Conservation (phyloP, 2,797 vertebrate genomes). For the Macropodus opercularis region DNA sequence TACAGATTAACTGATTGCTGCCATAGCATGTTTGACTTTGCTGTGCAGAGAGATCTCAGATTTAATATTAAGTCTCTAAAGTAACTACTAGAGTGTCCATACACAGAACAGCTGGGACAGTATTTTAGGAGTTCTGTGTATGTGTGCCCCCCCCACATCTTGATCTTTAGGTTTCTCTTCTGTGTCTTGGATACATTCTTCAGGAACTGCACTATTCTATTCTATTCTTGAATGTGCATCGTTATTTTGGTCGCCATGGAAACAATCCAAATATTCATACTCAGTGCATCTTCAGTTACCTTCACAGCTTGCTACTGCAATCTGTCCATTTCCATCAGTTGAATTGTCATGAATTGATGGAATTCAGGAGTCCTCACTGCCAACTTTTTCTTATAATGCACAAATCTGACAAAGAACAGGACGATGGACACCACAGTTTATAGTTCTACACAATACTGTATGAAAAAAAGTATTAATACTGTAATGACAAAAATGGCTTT, state of each 20-base stretch:
- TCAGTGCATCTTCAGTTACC: constrained; percentile 41
- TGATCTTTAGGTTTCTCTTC: constrained; percentile 4
- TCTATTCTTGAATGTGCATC: constrained; percentile 23
- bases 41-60: background rate
- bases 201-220: constrained; percentile 15
- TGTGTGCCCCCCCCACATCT: background rate
- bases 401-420: background rate
- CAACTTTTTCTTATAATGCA: constrained; percentile 1
- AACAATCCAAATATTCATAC: constrained; percentile 39
- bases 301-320: constrained; percentile 53
- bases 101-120: background rate
- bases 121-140: background rate
- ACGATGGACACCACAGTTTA: background rate
- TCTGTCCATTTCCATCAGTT: constrained; percentile 69
- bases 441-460: too few relatives aligned
- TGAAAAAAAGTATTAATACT: too few relatives aligned
- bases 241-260: constrained; percentile 50
- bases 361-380: constrained; percentile 64
- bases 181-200: background rate
- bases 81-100: background rate
- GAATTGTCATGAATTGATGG: constrained; percentile 47
- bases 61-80: constrained; percentile 6
- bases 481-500: too few relatives aligned
- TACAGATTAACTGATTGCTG: constrained; percentile 17
- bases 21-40: constrained; percentile 44